These are phyloP conservation scores for Xenopus borealis DNA, from an alignment of 2,113 vertebrate species.

Conservation along the genomic window DNA sequence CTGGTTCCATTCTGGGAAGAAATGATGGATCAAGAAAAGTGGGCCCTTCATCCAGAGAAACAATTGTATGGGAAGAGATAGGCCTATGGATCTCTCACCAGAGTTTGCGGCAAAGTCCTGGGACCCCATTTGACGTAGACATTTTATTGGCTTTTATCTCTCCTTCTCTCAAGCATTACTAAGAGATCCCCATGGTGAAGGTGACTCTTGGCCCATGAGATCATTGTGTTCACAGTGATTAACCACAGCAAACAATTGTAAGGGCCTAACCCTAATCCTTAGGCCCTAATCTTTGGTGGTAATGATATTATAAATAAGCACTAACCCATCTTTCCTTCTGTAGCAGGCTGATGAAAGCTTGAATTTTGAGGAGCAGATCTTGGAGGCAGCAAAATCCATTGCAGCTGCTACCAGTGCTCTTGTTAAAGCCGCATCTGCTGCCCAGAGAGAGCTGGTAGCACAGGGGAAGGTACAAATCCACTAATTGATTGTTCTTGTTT, in stretches of 20 bases:
- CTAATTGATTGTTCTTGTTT: neutral
- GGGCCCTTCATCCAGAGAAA: no score
- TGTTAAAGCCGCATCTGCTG: constrained; percentile 94
- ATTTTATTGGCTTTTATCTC: neutral
- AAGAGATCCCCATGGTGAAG: no score
- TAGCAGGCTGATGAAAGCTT: constrained; percentile 96
- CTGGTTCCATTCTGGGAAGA: neutral
- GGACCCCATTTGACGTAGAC: neutral
- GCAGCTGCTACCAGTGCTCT: constrained; percentile 94
- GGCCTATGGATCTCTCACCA: no score
- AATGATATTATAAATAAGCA: no score
- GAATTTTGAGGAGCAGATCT: constrained; percentile 97
- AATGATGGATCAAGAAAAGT: no score
- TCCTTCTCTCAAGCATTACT: no score
- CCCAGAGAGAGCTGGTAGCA: constrained; percentile 92
- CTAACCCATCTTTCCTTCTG: constrained; percentile 1
- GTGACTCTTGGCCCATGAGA: no score
- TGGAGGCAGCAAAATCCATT: constrained; percentile 96
- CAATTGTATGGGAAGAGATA: no score
- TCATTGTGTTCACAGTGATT: no score
- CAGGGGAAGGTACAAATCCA: constrained; percentile 83
- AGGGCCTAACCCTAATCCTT: neutral
- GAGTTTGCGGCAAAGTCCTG: no score
- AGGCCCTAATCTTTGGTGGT: no score
- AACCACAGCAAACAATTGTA: neutral